Conservation (phyloP, 30 jellyfish, hydroid and myxozoan genomes). For the Cassiopea xamachana region DNA sequence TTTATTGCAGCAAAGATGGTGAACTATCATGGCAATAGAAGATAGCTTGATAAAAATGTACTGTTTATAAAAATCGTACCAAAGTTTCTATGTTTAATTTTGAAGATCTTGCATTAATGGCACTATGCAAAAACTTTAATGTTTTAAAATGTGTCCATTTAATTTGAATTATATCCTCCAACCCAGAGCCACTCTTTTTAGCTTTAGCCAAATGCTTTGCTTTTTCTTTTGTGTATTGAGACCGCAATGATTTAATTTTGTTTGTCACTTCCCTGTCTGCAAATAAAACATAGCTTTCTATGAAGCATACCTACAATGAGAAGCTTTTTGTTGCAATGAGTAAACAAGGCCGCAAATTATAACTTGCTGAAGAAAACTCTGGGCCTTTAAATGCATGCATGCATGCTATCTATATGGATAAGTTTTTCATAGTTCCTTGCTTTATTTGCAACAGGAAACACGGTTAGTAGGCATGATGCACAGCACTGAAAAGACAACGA, state of each 20-base stretch:
- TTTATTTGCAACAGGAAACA: not conserved
- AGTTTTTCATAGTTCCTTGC: not conserved
- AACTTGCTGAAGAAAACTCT: not conserved
- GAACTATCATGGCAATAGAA: constrained; percentile 6
- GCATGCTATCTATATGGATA: not conserved
- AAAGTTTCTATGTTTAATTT: not conserved
- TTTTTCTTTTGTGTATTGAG: not conserved
- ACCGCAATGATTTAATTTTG: not conserved
- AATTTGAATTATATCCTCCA: not conserved
- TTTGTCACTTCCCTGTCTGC: not conserved
- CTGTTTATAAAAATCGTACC: not conserved
- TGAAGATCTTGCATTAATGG: not conserved
- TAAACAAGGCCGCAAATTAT: not conserved
- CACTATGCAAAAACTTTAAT: not conserved
- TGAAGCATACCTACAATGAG: not conserved
- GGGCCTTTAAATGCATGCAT: not conserved
- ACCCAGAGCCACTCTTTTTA: not conserved
- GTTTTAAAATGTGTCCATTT: constrained; percentile 8
- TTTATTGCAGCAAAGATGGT: not conserved
- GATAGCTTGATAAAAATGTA: not conserved
- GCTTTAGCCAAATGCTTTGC: not conserved
- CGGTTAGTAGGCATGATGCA: not conserved
- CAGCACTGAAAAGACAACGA: not conserved
- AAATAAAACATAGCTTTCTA: not conserved
- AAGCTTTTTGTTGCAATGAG: not conserved